phyloP scores from a whole-genome alignment of 2,888 invertebrate species.

The Ernsta delagoae region DNA sequence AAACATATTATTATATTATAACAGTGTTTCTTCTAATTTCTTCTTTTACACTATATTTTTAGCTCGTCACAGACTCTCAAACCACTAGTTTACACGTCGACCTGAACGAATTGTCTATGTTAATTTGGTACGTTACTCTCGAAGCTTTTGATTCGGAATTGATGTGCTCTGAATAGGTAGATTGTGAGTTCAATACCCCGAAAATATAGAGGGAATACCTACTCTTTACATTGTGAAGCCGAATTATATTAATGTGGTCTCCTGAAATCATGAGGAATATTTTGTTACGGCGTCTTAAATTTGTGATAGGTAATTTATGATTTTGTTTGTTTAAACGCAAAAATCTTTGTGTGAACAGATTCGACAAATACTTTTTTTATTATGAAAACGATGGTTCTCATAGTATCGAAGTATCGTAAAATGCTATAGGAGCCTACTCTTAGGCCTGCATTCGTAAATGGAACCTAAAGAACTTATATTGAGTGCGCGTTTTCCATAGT shows the following conservation, averaged over 20 bases:
- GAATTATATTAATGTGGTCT: conserved; percentile 3
- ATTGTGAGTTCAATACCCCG: conserved; percentile 15
- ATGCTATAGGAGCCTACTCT: too few relatives aligned
- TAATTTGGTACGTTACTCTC: conserved; percentile 29
- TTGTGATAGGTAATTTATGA: too few relatives aligned
- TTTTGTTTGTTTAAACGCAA: too few relatives aligned
- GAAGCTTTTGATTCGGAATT: conserved; percentile 29
- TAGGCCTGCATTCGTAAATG: too few relatives aligned
- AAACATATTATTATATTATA: too few relatives aligned
- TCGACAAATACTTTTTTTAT: too few relatives aligned
- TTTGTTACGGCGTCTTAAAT: background rate
- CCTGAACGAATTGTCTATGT: conserved; percentile 30
- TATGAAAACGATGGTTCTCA: too few relatives aligned
- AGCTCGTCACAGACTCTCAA: background rate
- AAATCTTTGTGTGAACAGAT: too few relatives aligned
- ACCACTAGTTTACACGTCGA: background rate
- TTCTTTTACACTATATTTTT: background rate
- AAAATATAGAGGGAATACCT: background rate
- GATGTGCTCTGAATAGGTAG: conserved; percentile 29
- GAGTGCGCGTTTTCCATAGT: too few relatives aligned
- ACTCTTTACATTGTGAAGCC: background rate
- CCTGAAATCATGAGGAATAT: background rate
- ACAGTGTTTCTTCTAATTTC: too few relatives aligned
- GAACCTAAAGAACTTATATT: too few relatives aligned
- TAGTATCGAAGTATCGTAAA: too few relatives aligned